Evolutionary conservation across 2,888 invertebrate genomes (phyloP).

Genomic region (Andrena bicolor): DNA sequence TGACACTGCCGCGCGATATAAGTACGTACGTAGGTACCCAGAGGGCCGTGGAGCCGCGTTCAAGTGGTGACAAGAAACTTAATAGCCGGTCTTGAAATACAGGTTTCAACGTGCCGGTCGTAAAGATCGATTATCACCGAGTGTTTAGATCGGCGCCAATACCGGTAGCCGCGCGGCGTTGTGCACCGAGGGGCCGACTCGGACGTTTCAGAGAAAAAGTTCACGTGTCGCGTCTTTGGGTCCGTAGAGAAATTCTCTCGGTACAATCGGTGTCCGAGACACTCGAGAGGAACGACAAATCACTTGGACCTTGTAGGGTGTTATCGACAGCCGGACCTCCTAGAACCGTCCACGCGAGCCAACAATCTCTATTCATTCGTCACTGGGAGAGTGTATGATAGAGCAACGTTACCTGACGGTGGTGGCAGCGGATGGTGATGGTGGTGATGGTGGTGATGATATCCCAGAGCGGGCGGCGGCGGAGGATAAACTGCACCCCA

Average conservation of each 20-base stretch:
- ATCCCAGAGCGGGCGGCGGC: slow-evolving; percentile 78
- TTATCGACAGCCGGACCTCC: neutral
- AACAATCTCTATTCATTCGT: neutral
- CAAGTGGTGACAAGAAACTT: slow-evolving; percentile 73
- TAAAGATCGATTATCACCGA: slow-evolving; percentile 74
- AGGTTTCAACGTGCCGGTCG: slow-evolving; percentile 71
- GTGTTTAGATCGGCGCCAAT: slow-evolving; percentile 71
- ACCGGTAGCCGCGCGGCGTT: slow-evolving; percentile 61
- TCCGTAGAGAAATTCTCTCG: neutral
- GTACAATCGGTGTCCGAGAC: neutral
- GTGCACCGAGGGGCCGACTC: slow-evolving; percentile 22
- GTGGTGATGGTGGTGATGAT: slow-evolving; percentile 80
- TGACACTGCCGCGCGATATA: slow-evolving; percentile 42
- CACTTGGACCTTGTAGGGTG: neutral
- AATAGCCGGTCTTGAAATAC: slow-evolving; percentile 76
- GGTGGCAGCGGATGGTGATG: slow-evolving; percentile 78
- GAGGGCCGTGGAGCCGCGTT: slow-evolving; percentile 43
- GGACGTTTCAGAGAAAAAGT: slow-evolving; percentile 12
- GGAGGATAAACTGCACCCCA: slow-evolving; percentile 81
- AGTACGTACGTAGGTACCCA: neutral
- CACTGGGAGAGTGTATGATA: neutral
- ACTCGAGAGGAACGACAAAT: slow-evolving; percentile 33
- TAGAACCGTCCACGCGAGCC: neutral
- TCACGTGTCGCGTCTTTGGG: slow-evolving; percentile 15
- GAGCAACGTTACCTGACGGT: slow-evolving; percentile 73